A percentile compares a stretch with the other conserved stretches of the same genome.
These are phyloP conservation scores for Chiroxiphia lanceolata DNA, from an alignment of 2,797 vertebrate species.

Conservation along the genomic window DNA sequence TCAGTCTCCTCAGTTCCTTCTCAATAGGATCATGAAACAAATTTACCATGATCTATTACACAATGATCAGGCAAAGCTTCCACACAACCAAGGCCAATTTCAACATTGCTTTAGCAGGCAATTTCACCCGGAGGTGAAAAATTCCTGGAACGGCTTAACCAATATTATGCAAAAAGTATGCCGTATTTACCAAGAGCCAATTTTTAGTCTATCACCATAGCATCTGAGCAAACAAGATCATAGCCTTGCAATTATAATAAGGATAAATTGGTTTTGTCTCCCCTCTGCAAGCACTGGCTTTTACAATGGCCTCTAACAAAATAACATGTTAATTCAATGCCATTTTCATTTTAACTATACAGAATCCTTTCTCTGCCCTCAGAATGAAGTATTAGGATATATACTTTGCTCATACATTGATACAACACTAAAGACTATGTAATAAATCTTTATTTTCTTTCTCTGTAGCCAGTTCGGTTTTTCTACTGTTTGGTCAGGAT, in stretches of 20 bases:
- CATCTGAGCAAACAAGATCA: constrained; percentile 69
- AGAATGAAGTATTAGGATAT: background rate
- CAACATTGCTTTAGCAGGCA: constrained; percentile 61
- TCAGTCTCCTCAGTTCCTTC: constrained; percentile 30
- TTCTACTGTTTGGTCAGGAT: background rate
- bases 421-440: background rate
- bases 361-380: constrained; percentile 11
- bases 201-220: constrained; percentile 59
- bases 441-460: background rate
- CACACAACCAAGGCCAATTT: constrained; percentile 58
- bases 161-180: constrained; percentile 67
- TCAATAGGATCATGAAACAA: constrained; percentile 59
- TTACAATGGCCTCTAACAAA: constrained; percentile 63
- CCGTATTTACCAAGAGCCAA: constrained; percentile 68
- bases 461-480: background rate
- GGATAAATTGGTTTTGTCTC: constrained; percentile 68
- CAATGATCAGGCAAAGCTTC: constrained; percentile 60
- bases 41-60: constrained; percentile 57
- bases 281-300: background rate
- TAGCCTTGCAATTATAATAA: constrained; percentile 69
- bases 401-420: background rate
- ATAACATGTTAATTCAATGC: constrained; percentile 60
- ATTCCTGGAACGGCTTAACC: constrained; percentile 68
- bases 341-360: constrained; percentile 49
- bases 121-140: constrained; percentile 67